Percentiles rank a stretch among this genome's conserved stretches.
phyloP scores from a whole-genome alignment of 1,140 invertebrate genomes.

The Sesamia nonagrioides region DNA sequence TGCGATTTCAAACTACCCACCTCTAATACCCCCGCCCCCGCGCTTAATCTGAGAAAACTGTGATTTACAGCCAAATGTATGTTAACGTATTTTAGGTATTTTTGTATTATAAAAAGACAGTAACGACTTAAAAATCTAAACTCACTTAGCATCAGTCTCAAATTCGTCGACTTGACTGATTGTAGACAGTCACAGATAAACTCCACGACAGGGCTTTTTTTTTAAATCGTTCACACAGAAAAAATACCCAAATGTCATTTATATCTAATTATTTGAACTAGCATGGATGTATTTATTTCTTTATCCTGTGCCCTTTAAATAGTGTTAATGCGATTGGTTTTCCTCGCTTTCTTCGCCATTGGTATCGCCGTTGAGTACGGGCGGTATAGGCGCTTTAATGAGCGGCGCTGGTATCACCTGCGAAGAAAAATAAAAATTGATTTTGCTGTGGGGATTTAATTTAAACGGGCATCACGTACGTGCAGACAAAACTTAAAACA shows the following conservation, averaged over 20 bases:
- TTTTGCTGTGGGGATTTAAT: not conserved
- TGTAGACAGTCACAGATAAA: constrained; percentile 44
- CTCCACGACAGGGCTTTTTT: constrained; percentile 31
- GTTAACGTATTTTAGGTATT: constrained; percentile 35
- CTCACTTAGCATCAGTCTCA: constrained; percentile 70
- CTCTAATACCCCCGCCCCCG: no score
- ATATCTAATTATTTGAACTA: constrained; percentile 41
- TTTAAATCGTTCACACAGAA: constrained; percentile 38
- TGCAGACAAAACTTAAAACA: constrained; percentile 12
- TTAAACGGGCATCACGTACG: not conserved
- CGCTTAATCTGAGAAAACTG: constrained; percentile 45
- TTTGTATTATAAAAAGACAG: constrained; percentile 44
- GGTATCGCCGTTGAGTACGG: constrained; percentile 77
- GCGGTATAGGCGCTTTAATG: constrained; percentile 72
- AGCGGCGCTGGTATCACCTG: constrained; percentile 84
- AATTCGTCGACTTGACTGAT: constrained; percentile 60
- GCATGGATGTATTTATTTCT: constrained; percentile 41
- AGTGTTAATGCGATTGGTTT: constrained; percentile 50
- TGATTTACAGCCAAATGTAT: constrained; percentile 25
- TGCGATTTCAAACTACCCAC: not conserved
- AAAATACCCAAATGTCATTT: constrained; percentile 49
- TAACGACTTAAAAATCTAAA: constrained; percentile 63
- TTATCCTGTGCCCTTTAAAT: constrained; percentile 28
- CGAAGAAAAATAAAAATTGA: constrained; percentile 14
- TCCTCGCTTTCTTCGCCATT: constrained; percentile 68